Evolutionary conservation across 53 echinoderm and acorn worm species (phyloP).

Genomic region (Paelopatides confundens): DNA sequence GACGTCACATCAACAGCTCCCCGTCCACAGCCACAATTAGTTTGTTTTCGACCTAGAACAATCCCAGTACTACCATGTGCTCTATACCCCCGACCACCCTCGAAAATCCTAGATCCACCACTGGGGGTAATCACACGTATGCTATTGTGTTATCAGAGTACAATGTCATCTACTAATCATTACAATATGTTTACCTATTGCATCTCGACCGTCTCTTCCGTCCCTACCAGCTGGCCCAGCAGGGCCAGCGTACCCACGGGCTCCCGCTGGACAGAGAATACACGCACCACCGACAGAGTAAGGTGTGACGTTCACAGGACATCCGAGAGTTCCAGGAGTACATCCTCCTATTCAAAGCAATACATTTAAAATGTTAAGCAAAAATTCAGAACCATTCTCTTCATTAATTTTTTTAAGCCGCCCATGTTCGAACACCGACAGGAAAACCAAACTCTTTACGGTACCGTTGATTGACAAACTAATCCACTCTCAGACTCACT

Average conservation of each 20-base stretch:
- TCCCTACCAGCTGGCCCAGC: constrained; percentile 10
- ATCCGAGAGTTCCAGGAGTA: neutral
- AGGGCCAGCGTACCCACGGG: neutral
- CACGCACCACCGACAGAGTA: constrained; percentile 10
- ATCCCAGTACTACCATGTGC: too few species aligned
- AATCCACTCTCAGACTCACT: neutral
- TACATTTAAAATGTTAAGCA: neutral
- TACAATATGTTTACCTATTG: neutral
- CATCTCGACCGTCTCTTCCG: constrained; percentile 12
- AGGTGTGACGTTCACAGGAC: neutral
- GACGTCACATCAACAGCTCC: too few species aligned
- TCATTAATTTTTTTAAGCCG: neutral
- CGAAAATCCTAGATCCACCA: too few species aligned
- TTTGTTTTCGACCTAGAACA: too few species aligned
- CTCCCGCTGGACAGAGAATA: constrained; percentile 14
- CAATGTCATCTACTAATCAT: neutral
- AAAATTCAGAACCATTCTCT: neutral
- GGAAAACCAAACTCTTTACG: too few species aligned
- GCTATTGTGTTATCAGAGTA: too few species aligned
- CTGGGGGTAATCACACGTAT: too few species aligned
- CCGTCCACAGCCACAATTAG: too few species aligned
- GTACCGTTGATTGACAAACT: too few species aligned
- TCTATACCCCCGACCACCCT: too few species aligned
- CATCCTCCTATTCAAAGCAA: neutral
- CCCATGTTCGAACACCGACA: neutral